Base-by-base conservation (phyloP, 2,113 vertebrate genomes). In the Synchiropus splendidus region DNA sequence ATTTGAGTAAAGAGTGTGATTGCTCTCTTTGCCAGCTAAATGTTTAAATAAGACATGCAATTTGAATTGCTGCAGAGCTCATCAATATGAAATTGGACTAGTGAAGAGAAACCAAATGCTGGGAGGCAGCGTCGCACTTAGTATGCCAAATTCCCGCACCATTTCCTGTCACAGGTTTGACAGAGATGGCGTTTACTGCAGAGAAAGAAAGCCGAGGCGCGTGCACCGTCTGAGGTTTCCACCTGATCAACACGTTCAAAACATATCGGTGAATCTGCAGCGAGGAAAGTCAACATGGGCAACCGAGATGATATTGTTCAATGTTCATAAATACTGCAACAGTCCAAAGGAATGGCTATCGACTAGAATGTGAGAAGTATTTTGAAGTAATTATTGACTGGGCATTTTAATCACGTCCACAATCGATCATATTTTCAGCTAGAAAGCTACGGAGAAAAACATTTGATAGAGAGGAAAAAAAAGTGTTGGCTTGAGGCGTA, bases 51-150 rank as follows among this genome's bases (percentile, higher is more conserved):
- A 80, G 72, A 79, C 71, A 69, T 72, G 73, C 78, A 72, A 78
- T 83, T 82, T 79, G 70, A 81, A 83, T 78, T 73, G 71, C 78
- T 75, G 75, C 76, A 76, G 71, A 74, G 74, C 83, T 85, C 82
- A 86, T 87, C 79, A 84, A 86, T 86, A 85, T 86, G 76, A 85
- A 77, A 83, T 82, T 81, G 70, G 65, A 78, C 72, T 55, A 70
- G 60, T 62, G 51, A 61, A 76, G 64, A 61, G 57, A 69, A 63
- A 70, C 65, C 71, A 66, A 27, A 27, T 27, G 21, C 21, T 27
- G 21, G 21, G 21, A 27, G 21, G 21, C 21, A 27, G 21, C 21
- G 21, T 27, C 4, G 79, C 76, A 84, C 69, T 77, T 61, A 48
- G 42, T 50, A 45, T 51, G 66, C 72, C 70, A 44, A 68, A 60